A percentile compares a stretch with the other conserved stretches of the same genome.
Conservation (phyloP, 2,113 vertebrate species). For the Helogale parvula region DNA sequence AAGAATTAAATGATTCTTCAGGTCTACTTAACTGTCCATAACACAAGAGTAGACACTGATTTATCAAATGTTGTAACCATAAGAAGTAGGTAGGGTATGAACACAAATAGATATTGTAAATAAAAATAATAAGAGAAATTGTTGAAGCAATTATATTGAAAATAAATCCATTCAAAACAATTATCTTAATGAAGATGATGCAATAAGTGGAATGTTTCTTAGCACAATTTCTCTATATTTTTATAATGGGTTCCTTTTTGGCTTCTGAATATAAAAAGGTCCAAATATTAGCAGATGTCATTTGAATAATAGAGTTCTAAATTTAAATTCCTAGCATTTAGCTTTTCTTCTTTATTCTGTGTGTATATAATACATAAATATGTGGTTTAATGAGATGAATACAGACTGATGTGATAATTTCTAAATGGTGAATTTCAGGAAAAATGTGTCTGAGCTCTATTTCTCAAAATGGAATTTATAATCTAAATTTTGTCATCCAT, state of each 20-base stretch:
- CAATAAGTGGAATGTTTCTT: background rate
- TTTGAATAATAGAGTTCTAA: conserved; percentile 15
- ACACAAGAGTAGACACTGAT: background rate
- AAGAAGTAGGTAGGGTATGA: background rate
- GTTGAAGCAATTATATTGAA: background rate
- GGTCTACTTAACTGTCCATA: background rate
- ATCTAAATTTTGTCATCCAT: background rate
- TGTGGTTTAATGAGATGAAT: background rate
- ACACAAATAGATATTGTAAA: background rate
- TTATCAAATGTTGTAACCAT: background rate
- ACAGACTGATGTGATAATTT: background rate
- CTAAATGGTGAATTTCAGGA: background rate
- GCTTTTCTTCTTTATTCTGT: background rate
- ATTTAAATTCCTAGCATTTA: conserved; percentile 24
- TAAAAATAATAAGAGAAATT: background rate
- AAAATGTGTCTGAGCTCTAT: background rate
- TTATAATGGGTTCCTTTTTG: background rate
- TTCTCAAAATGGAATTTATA: conserved; percentile 31
- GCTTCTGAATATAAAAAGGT: background rate
- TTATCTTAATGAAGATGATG: background rate
- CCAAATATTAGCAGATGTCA: conserved; percentile 10
- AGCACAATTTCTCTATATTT: background rate
- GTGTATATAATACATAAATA: background rate
- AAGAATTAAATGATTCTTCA: background rate
- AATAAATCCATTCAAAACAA: background rate